phyloP scores from a whole-genome alignment of 2,888 invertebrate species.

The Heliothis peltigera region DNA sequence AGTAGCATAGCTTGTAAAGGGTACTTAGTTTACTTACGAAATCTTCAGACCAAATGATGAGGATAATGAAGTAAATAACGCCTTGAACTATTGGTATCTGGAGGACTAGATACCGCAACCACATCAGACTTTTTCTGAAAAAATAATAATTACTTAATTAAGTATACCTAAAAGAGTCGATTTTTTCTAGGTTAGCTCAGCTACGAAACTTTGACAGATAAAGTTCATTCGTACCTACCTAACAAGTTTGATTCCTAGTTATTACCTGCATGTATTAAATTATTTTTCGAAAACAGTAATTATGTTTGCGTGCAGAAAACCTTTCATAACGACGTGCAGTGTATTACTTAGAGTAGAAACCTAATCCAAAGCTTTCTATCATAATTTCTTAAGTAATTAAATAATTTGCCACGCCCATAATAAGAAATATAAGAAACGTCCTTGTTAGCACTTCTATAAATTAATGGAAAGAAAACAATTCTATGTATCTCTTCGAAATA shows the following conservation, averaged over 20 bases:
- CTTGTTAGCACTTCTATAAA: conserved; percentile 6
- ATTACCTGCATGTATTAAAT: too few species aligned
- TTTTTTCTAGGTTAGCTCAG: too few species aligned
- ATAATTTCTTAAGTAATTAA: conserved; percentile 14
- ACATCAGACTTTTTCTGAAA: conserved; percentile 88
- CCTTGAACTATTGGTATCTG: conserved; percentile 93
- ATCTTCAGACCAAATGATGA: conserved; percentile 91
- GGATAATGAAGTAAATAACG: conserved; percentile 89
- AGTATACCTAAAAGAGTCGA: too few species aligned
- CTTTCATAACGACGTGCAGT: conserved; percentile 3
- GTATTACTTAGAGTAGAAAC: conserved; percentile 16
- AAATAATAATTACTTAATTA: too few species aligned
- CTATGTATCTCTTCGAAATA: background rate
- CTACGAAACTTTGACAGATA: too few species aligned
- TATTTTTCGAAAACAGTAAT: too few species aligned
- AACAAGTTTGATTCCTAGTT: too few species aligned
- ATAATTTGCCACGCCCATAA: conserved; percentile 14
- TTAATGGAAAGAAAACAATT: conserved; percentile 3
- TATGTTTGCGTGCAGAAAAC: background rate
- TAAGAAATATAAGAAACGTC: conserved; percentile 12
- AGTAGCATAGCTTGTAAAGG: too few species aligned
- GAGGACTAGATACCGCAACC: conserved; percentile 90
- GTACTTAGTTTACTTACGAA: conserved; percentile 84
- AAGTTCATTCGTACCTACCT: too few species aligned
- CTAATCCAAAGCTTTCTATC: conserved; percentile 18